Base-by-base conservation (phyloP, 2,113 vertebrate species). In the Mixornis gularis region DNA sequence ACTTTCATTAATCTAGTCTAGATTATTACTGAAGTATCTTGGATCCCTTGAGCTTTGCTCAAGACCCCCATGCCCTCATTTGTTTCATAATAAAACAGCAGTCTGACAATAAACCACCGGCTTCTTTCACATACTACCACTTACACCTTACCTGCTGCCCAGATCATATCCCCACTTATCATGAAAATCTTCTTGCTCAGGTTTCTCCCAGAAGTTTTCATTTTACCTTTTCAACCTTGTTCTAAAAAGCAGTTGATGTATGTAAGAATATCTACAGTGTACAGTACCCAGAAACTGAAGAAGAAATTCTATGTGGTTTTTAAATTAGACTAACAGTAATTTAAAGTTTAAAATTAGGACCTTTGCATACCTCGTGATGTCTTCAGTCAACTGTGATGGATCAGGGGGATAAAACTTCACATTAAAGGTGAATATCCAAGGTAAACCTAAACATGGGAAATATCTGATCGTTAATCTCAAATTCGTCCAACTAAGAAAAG, bases 401-500 rank as follows among this genome's bases (percentile, higher is more conserved):
- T 99, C 99, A 13, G 99, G 99, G 81, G 99, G 99, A 96, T 99
- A 99, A 97, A 99, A 99, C 96, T 99, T 99, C 96, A 99, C 99
- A 76, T 98, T 98, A 96, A 99, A 99, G n/a, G 97, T 96, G 95
- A 99, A 99, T 92, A 98, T 97, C 99, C 99, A 99, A 66, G 98
- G 99, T 96, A 98, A 98, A 95, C 96, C 99, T 99, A 90, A 17
- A 98, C 96, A 91, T 12, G 6, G 34, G 13, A 90, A 90, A 95
- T 26, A 40, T 10, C 19, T 15, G 6, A 77, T 18, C 49, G 30
- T 93, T 87, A 73, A 58, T 73, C 17, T 78, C 41, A 65, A 73
- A 51, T 6, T 53, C 68, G 4, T 6, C n/a, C 17, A 85, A 52
- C 7, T 9, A 82, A 76, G 26, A 18, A 80, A 76, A 65, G 29